phyloP scores from a whole-genome alignment of 2,888 invertebrate genomes.

The Netelia inedita region DNA sequence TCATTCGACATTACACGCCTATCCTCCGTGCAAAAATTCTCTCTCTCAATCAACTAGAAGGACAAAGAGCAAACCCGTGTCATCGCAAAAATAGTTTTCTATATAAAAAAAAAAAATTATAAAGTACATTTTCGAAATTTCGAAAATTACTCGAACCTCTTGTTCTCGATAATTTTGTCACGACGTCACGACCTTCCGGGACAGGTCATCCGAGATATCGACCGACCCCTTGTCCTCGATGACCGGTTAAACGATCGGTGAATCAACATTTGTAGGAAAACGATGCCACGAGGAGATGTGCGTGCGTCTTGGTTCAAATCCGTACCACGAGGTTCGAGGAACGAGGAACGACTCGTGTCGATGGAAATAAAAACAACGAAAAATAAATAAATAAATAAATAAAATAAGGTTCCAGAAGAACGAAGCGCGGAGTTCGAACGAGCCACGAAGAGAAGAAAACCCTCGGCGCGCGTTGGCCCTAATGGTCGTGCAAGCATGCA shows the following conservation, averaged over 20 bases:
- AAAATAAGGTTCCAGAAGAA: conserved; percentile 25
- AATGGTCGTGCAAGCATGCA: conserved; percentile 77
- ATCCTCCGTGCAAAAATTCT: conserved; percentile 51
- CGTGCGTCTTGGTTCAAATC: conserved; percentile 15
- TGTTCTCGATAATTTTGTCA: not conserved
- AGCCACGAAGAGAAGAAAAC: conserved; percentile 54
- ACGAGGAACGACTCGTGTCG: too few species aligned
- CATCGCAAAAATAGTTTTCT: not conserved
- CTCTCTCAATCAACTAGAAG: conserved; percentile 53
- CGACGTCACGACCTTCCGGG: conserved; percentile 1
- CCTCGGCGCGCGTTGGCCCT: conserved; percentile 68
- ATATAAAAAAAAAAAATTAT: not conserved
- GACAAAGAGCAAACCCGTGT: conserved; percentile 34
- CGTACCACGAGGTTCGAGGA: too few species aligned
- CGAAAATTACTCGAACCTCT: not conserved
- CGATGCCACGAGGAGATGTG: conserved; percentile 54
- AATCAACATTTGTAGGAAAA: conserved; percentile 41
- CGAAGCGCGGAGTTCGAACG: conserved; percentile 38
- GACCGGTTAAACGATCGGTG: conserved; percentile 62
- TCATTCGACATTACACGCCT: conserved; percentile 46
- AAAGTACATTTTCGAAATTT: not conserved
- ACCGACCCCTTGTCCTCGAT: conserved; percentile 40
- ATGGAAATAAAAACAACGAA: not conserved
- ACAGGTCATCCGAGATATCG: conserved; percentile 25
- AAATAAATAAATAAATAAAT: not conserved